Base-by-base conservation (phyloP, 2,888 invertebrate genomes). In the Entomobrya multifasciata region DNA sequence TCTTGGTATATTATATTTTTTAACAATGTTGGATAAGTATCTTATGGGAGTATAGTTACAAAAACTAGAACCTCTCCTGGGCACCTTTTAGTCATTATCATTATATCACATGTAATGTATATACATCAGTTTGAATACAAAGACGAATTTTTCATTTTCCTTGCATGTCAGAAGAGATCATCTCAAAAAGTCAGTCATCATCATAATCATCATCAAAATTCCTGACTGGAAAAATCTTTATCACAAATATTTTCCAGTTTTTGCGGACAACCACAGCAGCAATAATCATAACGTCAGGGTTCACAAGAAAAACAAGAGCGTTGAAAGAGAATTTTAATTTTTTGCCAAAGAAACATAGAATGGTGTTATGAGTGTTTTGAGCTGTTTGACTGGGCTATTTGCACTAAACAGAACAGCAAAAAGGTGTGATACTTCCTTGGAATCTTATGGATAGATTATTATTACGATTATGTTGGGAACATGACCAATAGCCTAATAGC, bases 391-490 rank as follows among this genome's bases (percentile, higher is more conserved):
- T n/a, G n/a, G n/a, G n/a, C n/a, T n/a, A n/a, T n/a, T n/a, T n/a
- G n/a, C n/a, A n/a, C n/a, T n/a, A 22, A 30, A 30, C 65, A 13
- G 20, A 77, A 77, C 82, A 82, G 27, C 82, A 82, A 82, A 82
- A 82, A 82, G 82, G 82, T 82, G 82, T 82, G 82, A 82, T 72
- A 74, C 82, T 82, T 82, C 82, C 82, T 82, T 60, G 82, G 67
- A 41, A 44, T 25, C n/a, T n/a, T n/a, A n/a, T n/a, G n/a, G n/a
- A n/a, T n/a, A n/a, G n/a, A n/a, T n/a, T n/a, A n/a, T n/a, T n/a
- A n/a, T n/a, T n/a, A n/a, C n/a, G n/a, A n/a, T n/a, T n/a, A n/a
- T n/a, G n/a, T n/a, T n/a, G n/a, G n/a, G n/a, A n/a, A n/a, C n/a
- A n/a, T n/a, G n/a, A n/a, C n/a, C n/a, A n/a, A n/a, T n/a, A n/a